phyloP scores from a whole-genome alignment of 2,888 invertebrate species.

The Corbicula japonica region DNA sequence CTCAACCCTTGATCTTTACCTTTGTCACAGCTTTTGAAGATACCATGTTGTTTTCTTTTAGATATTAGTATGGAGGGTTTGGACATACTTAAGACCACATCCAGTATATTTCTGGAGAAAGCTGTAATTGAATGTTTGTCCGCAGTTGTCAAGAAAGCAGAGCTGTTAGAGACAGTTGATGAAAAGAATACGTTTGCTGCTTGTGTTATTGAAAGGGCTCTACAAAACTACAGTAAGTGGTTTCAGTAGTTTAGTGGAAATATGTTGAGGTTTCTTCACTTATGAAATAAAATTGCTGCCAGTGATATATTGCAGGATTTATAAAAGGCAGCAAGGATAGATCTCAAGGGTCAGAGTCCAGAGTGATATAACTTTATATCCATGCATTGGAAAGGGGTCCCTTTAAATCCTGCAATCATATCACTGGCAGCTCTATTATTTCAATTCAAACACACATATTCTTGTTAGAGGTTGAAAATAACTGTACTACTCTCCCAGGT shows the following conservation, averaged over 20 bases:
- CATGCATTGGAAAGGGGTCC: too few species aligned
- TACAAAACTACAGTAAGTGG: constrained; percentile 1
- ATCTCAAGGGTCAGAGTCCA: neutral
- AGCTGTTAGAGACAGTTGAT: neutral
- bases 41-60: constrained; percentile 20
- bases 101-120: constrained; percentile 58
- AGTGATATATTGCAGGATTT: neutral
- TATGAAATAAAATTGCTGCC: too few species aligned
- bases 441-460: too few species aligned
- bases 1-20: neutral
- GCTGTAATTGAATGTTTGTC: constrained; percentile 42
- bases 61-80: constrained; percentile 15
- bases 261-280: too few species aligned
- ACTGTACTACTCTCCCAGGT: too few species aligned
- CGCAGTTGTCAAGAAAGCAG: neutral
- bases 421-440: too few species aligned
- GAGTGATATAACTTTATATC: too few species aligned
- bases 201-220: neutral
- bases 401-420: too few species aligned
- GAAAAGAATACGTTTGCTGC: neutral
- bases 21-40: too few species aligned
- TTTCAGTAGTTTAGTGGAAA: neutral
- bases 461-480: too few species aligned
- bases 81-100: constrained; percentile 2
- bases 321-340: neutral